Evolutionary conservation across 2,888 invertebrate species (phyloP).

Genomic region (Tachina grossa): DNA sequence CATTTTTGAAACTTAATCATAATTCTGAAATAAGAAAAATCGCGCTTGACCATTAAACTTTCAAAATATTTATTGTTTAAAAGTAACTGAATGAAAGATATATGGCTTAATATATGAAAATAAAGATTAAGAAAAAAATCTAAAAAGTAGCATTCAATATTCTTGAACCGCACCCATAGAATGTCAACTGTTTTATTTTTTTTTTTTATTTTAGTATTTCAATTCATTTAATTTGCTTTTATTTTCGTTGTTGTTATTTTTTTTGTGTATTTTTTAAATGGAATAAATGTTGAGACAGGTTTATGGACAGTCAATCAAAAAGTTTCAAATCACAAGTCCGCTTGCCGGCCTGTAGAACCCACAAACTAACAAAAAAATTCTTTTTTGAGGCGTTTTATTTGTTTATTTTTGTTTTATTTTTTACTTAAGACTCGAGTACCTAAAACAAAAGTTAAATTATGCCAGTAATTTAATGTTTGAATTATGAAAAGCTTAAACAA

Average conservation of each 20-base stretch:
- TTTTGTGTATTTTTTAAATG: too few species aligned
- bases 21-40: slow-evolving; percentile 42
- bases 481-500: background rate
- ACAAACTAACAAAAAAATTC: background rate
- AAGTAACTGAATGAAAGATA: slow-evolving; percentile 44
- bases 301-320: slow-evolving; percentile 67
- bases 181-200: slow-evolving; percentile 54
- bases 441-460: background rate
- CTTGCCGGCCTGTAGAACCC: background rate
- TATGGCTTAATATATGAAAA: slow-evolving; percentile 41
- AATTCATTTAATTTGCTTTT: background rate
- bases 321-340: slow-evolving; percentile 27
- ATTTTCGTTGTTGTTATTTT: slow-evolving; percentile 8
- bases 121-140: slow-evolving; percentile 10
- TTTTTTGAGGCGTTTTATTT: background rate
- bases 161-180: slow-evolving; percentile 63
- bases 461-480: background rate
- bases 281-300: slow-evolving; percentile 57
- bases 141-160: slow-evolving; percentile 53
- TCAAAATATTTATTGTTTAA: slow-evolving; percentile 49
- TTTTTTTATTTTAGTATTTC: slow-evolving; percentile 9
- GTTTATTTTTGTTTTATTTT: background rate
- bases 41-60: slow-evolving; percentile 62
- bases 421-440: background rate
- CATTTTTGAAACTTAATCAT: slow-evolving; percentile 13